phyloP scores from a whole-genome alignment of 1,140 invertebrate genomes.

The Caenorhabditis latens region DNA sequence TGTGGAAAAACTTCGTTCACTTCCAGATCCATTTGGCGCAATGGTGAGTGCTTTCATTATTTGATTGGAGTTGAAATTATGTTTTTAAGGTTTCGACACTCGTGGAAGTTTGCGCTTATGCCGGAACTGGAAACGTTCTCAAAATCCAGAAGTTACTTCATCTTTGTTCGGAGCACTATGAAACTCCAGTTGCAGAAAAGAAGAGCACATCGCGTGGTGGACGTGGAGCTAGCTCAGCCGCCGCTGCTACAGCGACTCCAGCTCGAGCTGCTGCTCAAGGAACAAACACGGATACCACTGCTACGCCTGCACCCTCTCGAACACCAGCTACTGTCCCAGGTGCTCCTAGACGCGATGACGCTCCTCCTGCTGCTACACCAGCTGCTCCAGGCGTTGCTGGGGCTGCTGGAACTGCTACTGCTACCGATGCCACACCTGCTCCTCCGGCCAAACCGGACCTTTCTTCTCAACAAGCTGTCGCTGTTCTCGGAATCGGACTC shows the following conservation, averaged over 20 bases:
- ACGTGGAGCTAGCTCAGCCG: slow-evolving; percentile 19
- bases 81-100: slow-evolving; percentile 84
- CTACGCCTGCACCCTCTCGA: neutral
- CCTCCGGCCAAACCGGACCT: slow-evolving; percentile 84
- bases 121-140: slow-evolving; percentile 97
- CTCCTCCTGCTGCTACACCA: neutral
- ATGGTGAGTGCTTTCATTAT: slow-evolving; percentile 72
- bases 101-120: slow-evolving; percentile 98
- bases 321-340: neutral
- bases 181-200: slow-evolving; percentile 80
- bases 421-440: neutral
- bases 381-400: slow-evolving; percentile 13
- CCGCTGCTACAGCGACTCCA: neutral
- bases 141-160: slow-evolving; percentile 97
- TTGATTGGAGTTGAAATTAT: neutral
- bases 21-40: slow-evolving; percentile 93
- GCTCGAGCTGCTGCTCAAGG: too few species aligned
- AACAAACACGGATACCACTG: too few species aligned
- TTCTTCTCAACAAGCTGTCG: slow-evolving; percentile 93
- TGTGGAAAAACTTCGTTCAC: slow-evolving; percentile 90
- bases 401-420: too few species aligned
- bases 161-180: slow-evolving; percentile 97
- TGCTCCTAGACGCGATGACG: neutral
- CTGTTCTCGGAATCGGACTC: slow-evolving; percentile 95
- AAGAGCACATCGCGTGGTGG: slow-evolving; percentile 61